Evolutionary conservation across 1,140 invertebrate species (phyloP).

Genomic region (Calliphora vicina): DNA sequence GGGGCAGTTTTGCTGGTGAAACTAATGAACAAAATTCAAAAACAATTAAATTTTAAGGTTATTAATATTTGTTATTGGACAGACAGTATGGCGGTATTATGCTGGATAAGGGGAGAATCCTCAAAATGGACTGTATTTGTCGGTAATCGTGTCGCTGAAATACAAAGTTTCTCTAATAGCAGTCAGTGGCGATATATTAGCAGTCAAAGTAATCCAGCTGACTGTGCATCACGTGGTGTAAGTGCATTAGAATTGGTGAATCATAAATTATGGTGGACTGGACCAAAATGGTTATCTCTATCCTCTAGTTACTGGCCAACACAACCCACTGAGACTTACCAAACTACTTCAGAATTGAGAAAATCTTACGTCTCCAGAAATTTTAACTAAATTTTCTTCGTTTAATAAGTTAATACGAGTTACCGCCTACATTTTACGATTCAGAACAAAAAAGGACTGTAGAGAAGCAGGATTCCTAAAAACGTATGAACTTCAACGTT

Average conservation of each 20-base stretch:
- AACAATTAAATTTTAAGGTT: too few species aligned
- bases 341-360: neutral
- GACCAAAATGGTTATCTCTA: neutral
- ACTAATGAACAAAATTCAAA: too few species aligned
- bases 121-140: neutral
- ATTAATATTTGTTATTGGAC: neutral
- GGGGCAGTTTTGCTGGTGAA: too few species aligned
- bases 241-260: neutral
- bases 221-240: neutral
- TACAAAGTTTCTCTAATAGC: neutral
- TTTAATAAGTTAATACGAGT: too few species aligned
- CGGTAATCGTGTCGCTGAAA: neutral
- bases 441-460: neutral
- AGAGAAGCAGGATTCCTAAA: neutral
- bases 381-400: too few species aligned
- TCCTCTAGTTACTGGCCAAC: neutral
- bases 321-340: neutral
- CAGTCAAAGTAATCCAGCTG: neutral
- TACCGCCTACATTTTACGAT: too few species aligned
- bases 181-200: neutral
- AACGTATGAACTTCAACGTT: neutral
- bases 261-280: neutral
- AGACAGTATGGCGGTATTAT: neutral
- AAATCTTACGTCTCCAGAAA: neutral
- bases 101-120: neutral